phyloP scores from a whole-genome alignment of 2,888 invertebrate genomes.

The Herminia tarsipennalis region DNA sequence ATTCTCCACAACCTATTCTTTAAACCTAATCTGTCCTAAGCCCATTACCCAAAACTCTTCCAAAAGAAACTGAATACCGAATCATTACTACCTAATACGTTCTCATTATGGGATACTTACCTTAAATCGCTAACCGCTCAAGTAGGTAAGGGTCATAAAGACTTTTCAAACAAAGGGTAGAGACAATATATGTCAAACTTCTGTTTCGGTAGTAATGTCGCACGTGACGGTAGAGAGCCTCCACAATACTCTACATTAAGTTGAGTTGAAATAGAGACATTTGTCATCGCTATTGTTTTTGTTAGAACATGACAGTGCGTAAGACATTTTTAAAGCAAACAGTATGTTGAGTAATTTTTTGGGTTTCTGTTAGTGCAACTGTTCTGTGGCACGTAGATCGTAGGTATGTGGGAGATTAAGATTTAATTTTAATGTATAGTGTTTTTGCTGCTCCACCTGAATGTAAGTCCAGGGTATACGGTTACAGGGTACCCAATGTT shows the following conservation, averaged over 20 bases:
- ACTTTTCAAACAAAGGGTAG: slow-evolving; percentile 44
- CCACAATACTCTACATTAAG: slow-evolving; percentile 18
- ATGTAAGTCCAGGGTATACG: too few relatives aligned
- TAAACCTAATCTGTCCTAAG: slow-evolving; percentile 1
- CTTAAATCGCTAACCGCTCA: slow-evolving; percentile 21
- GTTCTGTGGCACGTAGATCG: too few relatives aligned
- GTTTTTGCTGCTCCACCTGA: too few relatives aligned
- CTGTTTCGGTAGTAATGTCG: slow-evolving; percentile 70
- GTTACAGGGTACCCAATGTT: too few relatives aligned
- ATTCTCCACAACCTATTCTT: not conserved
- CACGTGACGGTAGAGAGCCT: slow-evolving; percentile 17
- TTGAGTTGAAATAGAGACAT: slow-evolving; percentile 23
- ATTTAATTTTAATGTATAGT: too few relatives aligned
- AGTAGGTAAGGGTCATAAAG: slow-evolving; percentile 30
- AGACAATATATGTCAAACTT: slow-evolving; percentile 67
- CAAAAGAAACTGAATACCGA: slow-evolving; percentile 8
- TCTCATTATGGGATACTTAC: slow-evolving; percentile 26
- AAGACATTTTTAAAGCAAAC: slow-evolving; percentile 28
- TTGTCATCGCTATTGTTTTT: slow-evolving; percentile 35
- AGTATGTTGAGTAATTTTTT: slow-evolving; percentile 12
- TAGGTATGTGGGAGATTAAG: too few relatives aligned
- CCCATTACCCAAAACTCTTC: slow-evolving; percentile 17
- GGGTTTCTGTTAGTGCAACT: not conserved
- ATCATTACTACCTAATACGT: slow-evolving; percentile 31
- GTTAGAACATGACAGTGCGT: slow-evolving; percentile 22